Percentiles rank a stretch among this genome's conserved stretches.
Evolutionary conservation across 2,888 invertebrate species (phyloP).

Genomic region (Aelia acuminata): DNA sequence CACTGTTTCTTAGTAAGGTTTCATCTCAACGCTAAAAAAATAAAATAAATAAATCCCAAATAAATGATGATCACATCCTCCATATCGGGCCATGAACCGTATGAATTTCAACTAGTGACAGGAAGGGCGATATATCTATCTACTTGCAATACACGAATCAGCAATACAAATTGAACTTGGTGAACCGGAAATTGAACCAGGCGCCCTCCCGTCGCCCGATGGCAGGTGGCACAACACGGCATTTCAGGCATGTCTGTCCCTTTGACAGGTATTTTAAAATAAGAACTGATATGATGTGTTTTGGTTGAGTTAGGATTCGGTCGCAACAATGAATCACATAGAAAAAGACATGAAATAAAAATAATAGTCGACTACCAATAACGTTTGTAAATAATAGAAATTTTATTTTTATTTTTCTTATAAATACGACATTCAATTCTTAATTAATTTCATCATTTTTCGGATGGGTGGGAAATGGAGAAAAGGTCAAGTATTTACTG

Average conservation of each 20-base stretch:
- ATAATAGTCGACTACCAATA: too few relatives aligned
- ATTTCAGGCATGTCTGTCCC: neutral
- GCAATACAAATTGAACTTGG: conserved; percentile 13
- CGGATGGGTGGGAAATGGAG: too few relatives aligned
- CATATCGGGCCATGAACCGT: neutral
- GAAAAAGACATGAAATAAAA: neutral
- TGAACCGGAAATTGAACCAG: conserved; percentile 18
- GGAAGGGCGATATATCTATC: neutral
- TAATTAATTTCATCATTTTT: too few relatives aligned
- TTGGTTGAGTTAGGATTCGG: neutral
- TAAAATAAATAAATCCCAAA: neutral
- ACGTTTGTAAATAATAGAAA: too few relatives aligned
- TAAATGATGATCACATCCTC: neutral
- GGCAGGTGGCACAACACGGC: neutral
- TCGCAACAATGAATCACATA: neutral
- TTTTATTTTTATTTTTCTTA: too few relatives aligned
- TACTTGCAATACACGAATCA: neutral
- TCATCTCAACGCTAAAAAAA: too few relatives aligned
- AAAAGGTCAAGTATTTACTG: too few relatives aligned
- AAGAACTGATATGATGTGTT: neutral
- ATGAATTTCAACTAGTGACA: neutral
- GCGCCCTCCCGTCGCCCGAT: neutral
- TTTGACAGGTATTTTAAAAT: neutral
- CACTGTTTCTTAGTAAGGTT: too few relatives aligned
- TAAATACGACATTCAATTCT: too few relatives aligned